These are phyloP conservation scores for Ophion ellenae DNA, from an alignment of 2,888 invertebrate species.

Conservation along the genomic window DNA sequence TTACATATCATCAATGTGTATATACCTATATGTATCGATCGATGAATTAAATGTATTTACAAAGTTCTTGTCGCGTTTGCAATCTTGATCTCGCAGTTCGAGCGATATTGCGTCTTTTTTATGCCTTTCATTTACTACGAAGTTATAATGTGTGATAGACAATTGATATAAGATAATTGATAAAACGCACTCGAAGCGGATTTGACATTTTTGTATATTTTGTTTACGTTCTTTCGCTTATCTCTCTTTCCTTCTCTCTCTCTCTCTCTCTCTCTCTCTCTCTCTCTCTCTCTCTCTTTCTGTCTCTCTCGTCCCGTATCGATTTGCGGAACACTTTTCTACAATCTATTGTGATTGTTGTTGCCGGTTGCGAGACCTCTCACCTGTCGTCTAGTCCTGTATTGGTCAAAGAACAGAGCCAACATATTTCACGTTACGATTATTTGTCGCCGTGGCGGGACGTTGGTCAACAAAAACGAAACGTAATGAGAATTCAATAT, in stretches of 20 bases:
- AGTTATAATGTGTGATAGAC: slow-evolving; percentile 23
- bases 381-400: slow-evolving; percentile 81
- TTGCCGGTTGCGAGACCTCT: slow-evolving; percentile 81
- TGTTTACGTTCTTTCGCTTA: background rate
- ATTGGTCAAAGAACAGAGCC: slow-evolving; percentile 72
- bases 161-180: slow-evolving; percentile 28
- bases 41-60: slow-evolving; percentile 68
- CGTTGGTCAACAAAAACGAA: background rate
- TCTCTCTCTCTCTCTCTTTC: background rate
- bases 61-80: slow-evolving; percentile 58
- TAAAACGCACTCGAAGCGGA: slow-evolving; percentile 48
- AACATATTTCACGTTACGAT: slow-evolving; percentile 72
- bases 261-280: background rate
- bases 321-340: slow-evolving; percentile 65
- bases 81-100: slow-evolving; percentile 25
- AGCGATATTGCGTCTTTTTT: slow-evolving; percentile 34
- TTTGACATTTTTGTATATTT: slow-evolving; percentile 7
- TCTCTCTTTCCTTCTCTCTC: background rate
- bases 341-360: slow-evolving; percentile 83
- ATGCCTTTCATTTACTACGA: slow-evolving; percentile 25
- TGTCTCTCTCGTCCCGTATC: background rate
- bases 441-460: background rate
- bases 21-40: slow-evolving; percentile 33
- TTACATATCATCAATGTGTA: slow-evolving; percentile 65
- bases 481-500: background rate